A percentile compares a stretch with the other conserved stretches of the same genome.
Conservation (phyloP, 1,140 invertebrate genomes). For the Dendrolimus kikuchii region DNA sequence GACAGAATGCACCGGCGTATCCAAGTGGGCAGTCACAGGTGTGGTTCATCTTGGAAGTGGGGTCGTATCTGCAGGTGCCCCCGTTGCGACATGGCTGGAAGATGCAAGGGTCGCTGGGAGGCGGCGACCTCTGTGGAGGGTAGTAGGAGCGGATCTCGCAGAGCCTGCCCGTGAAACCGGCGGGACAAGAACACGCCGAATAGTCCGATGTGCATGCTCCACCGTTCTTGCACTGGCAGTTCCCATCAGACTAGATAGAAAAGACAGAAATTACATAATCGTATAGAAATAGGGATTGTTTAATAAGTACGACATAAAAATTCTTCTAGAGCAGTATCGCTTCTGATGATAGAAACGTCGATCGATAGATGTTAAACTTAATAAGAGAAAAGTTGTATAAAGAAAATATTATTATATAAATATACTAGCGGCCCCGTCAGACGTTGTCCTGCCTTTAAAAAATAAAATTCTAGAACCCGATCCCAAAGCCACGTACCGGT, state of each 20-base stretch:
- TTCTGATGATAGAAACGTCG: no score
- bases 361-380: not conserved
- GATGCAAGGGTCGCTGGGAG: slow-evolving; percentile 73
- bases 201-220: slow-evolving; percentile 45
- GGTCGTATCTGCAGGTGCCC: slow-evolving; percentile 80
- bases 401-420: no score
- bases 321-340: no score
- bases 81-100: slow-evolving; percentile 84
- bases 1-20: slow-evolving; percentile 83
- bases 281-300: not conserved
- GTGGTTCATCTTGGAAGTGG: slow-evolving; percentile 70
- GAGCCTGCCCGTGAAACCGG: slow-evolving; percentile 75
- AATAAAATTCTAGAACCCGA: no score
- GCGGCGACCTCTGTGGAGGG: slow-evolving; percentile 15
- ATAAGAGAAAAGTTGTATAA: not conserved
- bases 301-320: no score
- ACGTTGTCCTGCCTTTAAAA: no score
- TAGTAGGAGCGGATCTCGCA: slow-evolving; percentile 77
- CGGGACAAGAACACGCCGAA: slow-evolving; percentile 66
- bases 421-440: no score
- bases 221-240: slow-evolving; percentile 66
- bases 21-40: slow-evolving; percentile 86
- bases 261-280: not conserved
- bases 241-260: slow-evolving; percentile 18
- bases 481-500: no score